A percentile compares a stretch with the other conserved stretches of the same genome.
These are phyloP conservation scores for Drosophila nr. perissopoda DNA, from an alignment of 2,888 invertebrate genomes.

Conservation along the genomic window DNA sequence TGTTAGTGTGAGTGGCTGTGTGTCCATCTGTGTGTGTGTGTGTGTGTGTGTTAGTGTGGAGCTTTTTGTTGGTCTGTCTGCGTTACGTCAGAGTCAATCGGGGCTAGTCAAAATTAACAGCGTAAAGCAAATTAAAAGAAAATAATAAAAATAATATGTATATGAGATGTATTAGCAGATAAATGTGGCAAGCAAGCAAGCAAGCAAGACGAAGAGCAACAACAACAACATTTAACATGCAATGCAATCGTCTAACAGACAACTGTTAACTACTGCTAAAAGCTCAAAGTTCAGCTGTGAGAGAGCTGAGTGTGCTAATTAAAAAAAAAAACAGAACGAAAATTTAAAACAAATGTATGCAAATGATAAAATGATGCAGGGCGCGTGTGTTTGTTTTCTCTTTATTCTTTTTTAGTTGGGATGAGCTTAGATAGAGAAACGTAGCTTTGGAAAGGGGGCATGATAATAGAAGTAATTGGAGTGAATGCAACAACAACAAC, in stretches of 20 bases:
- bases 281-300: slow-evolving; percentile 58
- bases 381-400: slow-evolving; percentile 38
- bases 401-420: slow-evolving; percentile 25
- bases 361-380: slow-evolving; percentile 68
- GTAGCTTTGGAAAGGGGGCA: slow-evolving; percentile 9
- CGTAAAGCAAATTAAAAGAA: slow-evolving; percentile 47
- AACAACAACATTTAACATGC: slow-evolving; percentile 50
- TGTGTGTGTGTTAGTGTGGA: slow-evolving; percentile 22
- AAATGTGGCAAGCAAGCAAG: slow-evolving; percentile 36
- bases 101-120: slow-evolving; percentile 75
- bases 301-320: slow-evolving; percentile 69
- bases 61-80: slow-evolving; percentile 19
- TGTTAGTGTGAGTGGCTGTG: background rate
- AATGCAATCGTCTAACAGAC: slow-evolving; percentile 55
- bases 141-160: slow-evolving; percentile 25
- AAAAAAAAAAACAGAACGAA: slow-evolving; percentile 12
- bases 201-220: slow-evolving; percentile 29
- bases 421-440: slow-evolving; percentile 61
- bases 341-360: slow-evolving; percentile 60
- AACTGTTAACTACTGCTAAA: slow-evolving; percentile 68
- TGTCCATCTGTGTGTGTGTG: background rate
- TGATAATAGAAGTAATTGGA: slow-evolving; percentile 37
- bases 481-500: slow-evolving; percentile 28
- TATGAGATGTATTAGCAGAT: slow-evolving; percentile 51
- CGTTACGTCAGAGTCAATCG: slow-evolving; percentile 72